Base-by-base conservation (phyloP, 2,797 vertebrate genomes). In the Cyclopterus lumpus region DNA sequence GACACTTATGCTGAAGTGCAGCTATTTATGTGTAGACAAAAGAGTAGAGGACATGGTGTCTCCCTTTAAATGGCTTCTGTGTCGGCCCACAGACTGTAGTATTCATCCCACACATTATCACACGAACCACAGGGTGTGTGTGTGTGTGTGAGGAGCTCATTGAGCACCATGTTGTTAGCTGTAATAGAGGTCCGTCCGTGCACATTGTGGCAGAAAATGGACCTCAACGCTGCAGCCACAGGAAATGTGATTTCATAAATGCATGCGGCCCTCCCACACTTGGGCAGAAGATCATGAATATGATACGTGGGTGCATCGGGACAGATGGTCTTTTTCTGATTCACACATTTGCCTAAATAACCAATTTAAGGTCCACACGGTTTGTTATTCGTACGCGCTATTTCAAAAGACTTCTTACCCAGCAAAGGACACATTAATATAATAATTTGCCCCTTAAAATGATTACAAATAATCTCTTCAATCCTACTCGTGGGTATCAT, bases 241-340 rank as follows among this genome's bases (percentile, higher is more conserved):
- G 67, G 75, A 86, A 85, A 77, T 80, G 74, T 73, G 71, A 82
- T 86, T 81, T 80, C 67, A 73, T 67, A 75, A 71, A 84, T 32
- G 49, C 75, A 63, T 22, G 32, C 30, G 30, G 72, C 65, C 61
- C 59, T 71, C 75, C 53, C 64, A 63, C 86, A 70, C 81, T 28
- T 1, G 34, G 44, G 54, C 26, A 34, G 71, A 77, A 84, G 62
- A 74, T 77, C 44, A 20, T 75, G 73, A 57, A 61, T 58, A 38
- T 66, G 71, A 82, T 77, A 57, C 24, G 62, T 82, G 70, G 69
- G 77, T 51, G 73, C 71, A 36, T 15, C 8, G 62, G 77, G 77
- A 83, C 90, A 88, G 84, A 89, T 86, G 86, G 81, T 86, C 55
- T 63, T 61, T 60, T 78, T 82, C 79, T 68, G 83, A 82, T 81